Evolutionary conservation across 2,797 vertebrate species (phyloP), one percentile per base, ranked within the genome.

Genomic region (Ciconia nigra): DNA sequence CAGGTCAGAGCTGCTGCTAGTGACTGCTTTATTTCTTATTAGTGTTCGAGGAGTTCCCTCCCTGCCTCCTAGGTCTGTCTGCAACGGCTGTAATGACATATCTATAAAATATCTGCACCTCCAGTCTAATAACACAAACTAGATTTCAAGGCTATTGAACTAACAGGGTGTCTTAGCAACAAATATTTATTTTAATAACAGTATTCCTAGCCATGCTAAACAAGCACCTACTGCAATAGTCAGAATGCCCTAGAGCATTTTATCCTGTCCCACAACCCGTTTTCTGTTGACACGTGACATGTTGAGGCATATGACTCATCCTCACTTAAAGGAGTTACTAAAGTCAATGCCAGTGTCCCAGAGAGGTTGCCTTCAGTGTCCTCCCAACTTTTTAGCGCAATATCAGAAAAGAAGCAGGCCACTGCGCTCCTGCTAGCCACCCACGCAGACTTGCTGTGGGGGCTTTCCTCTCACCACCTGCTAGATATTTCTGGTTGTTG

Each of bases 121-220:
- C 63, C 79, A 92, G 52, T 28, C 91, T 91, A 78, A 85, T 71
- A 87, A 87, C 89, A 95, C 37, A 85, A 93, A 77, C 87, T 91
- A 46, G 63, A 89, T 93, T 95, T 96, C 89, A 91, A 91, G 71
- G 57, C 49, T 91, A 67, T 74, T 91, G 94, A 85, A 93, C 74
- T 87, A 93, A 81, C 74, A 63, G 84, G 37, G 92, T 96, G 94
- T 92, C 96, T 93, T 95, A 96, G 96, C 96, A 96, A 96, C 95
- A 94, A 87, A 89, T 92, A 90, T 87, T 95, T 95, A 89, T 94
- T 94, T 95, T 91, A 95, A 89, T 92, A 96, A 89, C 89, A 95
- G 49, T 35, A 85, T 95, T 94, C 39, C 49, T 58, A 85, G 87
- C 79, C 87, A 92, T 74, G 82, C 91, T 94, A 87, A 96, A 93